Base-by-base conservation (phyloP, 2,888 invertebrate species). In the Dryobotodes eremita region DNA sequence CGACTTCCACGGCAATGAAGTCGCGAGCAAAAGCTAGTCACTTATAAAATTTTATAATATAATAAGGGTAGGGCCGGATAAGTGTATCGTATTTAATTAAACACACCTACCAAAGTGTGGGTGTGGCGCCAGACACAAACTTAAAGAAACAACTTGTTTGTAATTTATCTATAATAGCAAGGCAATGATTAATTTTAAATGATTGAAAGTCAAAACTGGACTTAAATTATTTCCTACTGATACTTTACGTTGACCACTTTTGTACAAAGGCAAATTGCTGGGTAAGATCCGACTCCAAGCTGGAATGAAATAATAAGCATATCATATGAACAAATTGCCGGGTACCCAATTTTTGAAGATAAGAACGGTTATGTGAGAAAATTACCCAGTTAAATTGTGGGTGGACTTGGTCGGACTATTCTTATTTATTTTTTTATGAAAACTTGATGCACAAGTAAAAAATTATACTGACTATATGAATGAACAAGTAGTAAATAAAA, bases 331-430 rank as follows among this genome's bases (percentile, higher is more conserved):
- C 66, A 61, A 77, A 82, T 15, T 65, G 55, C 55, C 15, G 36
- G 36, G 17, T 57, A 61, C n/a, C 17, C 55, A 65, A 61, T 46
- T 75, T 23, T 26, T n/a, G 42, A 8, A 62, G 46, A 66, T 46
- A 70, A n/a, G 62, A 77, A 23, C 23, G n/a, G 64, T 7, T 6
- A 36, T 15, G 13, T 72, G n/a, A 65, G 64, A 46, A 65, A 79
- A 75, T 83, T 55, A 75, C 57, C 53, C 53, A 50, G 59, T 72
- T 46, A 62, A n/a, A 46, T n/a, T 10, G 80, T 80, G 72, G 84
- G 83, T 65, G 48, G 74, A 31, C 17, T 46, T 26, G 59, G n/a
- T 36, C 31, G 31, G 31, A 36, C 31, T 36, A 2, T 36, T 36
- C 3, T 36, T 36, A 36, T 36, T 36, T 36, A 36, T 36, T 36